Evolutionary conservation across 2,888 invertebrate species (phyloP).

Genomic region (Orgyia antiqua): DNA sequence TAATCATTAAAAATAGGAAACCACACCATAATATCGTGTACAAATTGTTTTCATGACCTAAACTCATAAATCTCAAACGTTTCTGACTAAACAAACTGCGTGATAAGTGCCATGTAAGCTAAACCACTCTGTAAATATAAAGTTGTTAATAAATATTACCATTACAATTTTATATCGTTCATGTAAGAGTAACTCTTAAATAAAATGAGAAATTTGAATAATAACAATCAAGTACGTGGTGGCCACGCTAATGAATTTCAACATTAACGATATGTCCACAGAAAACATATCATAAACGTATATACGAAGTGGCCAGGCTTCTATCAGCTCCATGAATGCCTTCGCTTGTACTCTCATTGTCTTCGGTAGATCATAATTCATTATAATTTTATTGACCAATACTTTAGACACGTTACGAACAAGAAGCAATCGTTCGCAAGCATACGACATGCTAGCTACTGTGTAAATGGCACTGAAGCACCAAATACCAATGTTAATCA

Average conservation of each 20-base stretch:
- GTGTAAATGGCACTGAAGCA: conserved; percentile 34
- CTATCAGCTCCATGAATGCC: conserved; percentile 51
- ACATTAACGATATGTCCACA: conserved; percentile 51
- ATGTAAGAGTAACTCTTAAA: no score
- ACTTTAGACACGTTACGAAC: conserved; percentile 40
- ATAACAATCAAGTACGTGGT: conserved; percentile 59
- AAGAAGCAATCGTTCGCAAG: conserved; percentile 40
- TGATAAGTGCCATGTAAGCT: no score
- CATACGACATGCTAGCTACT: conserved; percentile 38
- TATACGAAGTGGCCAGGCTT: conserved; percentile 46
- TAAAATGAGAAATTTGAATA: conserved; percentile 51
- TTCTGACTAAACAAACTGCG: no score
- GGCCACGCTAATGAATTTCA: conserved; percentile 56
- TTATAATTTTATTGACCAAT: conserved; percentile 49
- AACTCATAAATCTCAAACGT: no score
- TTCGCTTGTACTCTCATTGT: conserved; percentile 49
- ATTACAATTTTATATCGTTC: no score
- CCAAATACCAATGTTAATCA: conserved; percentile 37
- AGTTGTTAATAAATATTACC: no score
- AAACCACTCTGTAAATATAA: no score
- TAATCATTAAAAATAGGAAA: no score
- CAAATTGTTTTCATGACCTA: no score
- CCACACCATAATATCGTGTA: no score
- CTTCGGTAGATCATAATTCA: conserved; percentile 49
- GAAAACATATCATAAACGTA: conserved; percentile 52